Conservation (phyloP, 37 sponge, comb jelly and placozoan species). For the Lycopodina hypogea region DNA sequence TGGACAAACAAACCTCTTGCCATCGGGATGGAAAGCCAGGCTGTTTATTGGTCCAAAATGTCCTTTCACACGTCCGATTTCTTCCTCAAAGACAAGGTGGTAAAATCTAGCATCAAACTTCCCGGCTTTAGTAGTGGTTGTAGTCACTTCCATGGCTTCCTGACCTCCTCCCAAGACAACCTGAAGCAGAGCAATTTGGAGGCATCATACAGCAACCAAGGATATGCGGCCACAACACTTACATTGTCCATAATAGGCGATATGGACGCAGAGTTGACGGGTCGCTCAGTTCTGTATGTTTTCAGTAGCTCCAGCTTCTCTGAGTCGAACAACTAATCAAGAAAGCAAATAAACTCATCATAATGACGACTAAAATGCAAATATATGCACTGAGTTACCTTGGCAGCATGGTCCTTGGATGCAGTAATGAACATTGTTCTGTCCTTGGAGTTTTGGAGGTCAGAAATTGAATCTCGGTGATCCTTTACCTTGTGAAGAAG, state of each 20-base stretch:
- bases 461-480: slow-evolving; percentile 61
- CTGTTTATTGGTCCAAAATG: slow-evolving; percentile 99
- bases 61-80: slow-evolving; percentile 98
- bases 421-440: slow-evolving; percentile 86
- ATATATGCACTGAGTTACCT: slow-evolving; percentile 41
- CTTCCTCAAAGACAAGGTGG: slow-evolving; percentile 95
- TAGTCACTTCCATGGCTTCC: slow-evolving; percentile 98
- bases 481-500: slow-evolving; percentile 5
- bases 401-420: slow-evolving; percentile 88
- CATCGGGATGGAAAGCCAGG: slow-evolving; percentile 93
- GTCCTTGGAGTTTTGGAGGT: slow-evolving; percentile 64
- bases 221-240: slow-evolving; percentile 7
- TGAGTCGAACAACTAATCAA: slow-evolving; percentile 76
- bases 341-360: not conserved
- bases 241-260: slow-evolving; percentile 92
- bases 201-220: not conserved
- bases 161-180: slow-evolving; percentile 98
- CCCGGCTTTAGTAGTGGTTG: slow-evolving; percentile 86
- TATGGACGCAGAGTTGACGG: slow-evolving; percentile 95
- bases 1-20: slow-evolving; percentile 71
- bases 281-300: slow-evolving; percentile 91
- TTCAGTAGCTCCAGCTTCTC: slow-evolving; percentile 79
- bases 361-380: not conserved
- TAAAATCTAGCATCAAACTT: slow-evolving; percentile 98
- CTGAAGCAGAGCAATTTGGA: slow-evolving; percentile 15